Evolutionary conservation across 2,888 invertebrate species (phyloP).

Genomic region (Zhuqinia jingwanae): DNA sequence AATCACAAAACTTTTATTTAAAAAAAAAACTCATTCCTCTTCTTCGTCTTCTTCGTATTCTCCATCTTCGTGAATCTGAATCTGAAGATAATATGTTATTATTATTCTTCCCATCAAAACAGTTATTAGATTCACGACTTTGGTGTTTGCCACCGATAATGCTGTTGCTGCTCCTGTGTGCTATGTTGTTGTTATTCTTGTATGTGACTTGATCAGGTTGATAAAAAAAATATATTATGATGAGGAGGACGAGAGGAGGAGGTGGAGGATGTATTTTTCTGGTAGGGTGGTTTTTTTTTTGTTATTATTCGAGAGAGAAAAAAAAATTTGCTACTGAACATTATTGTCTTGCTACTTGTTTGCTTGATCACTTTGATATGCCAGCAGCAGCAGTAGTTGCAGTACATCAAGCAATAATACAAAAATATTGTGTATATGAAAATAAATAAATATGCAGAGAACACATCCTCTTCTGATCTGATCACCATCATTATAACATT

Average conservation of each 20-base stretch:
- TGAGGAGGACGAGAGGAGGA: background rate
- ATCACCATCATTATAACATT: too few relatives aligned
- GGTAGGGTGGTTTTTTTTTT: background rate
- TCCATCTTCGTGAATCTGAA: background rate
- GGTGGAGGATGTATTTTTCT: background rate
- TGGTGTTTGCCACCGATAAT: slow-evolving; percentile 59
- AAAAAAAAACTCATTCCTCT: slow-evolving; percentile 14
- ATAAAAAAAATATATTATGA: background rate
- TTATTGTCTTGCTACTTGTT: background rate
- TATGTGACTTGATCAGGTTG: slow-evolving; percentile 28
- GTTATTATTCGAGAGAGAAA: too few relatives aligned
- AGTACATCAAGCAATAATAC: too few relatives aligned
- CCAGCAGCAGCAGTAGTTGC: too few relatives aligned
- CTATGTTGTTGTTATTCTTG: slow-evolving; percentile 12
- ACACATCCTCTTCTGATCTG: too few relatives aligned
- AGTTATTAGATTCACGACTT: slow-evolving; percentile 71
- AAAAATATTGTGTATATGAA: background rate
- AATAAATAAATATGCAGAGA: too few relatives aligned
- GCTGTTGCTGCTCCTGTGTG: background rate
- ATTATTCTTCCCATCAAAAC: slow-evolving; percentile 60
- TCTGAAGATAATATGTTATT: slow-evolving; percentile 46
- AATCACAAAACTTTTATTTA: slow-evolving; percentile 31
- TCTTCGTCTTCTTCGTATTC: too few relatives aligned
- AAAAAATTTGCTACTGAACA: slow-evolving; percentile 21
- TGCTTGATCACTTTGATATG: background rate